Base-by-base conservation (phyloP, 2,113 vertebrate species). In the Osmerus eperlanus region DNA sequence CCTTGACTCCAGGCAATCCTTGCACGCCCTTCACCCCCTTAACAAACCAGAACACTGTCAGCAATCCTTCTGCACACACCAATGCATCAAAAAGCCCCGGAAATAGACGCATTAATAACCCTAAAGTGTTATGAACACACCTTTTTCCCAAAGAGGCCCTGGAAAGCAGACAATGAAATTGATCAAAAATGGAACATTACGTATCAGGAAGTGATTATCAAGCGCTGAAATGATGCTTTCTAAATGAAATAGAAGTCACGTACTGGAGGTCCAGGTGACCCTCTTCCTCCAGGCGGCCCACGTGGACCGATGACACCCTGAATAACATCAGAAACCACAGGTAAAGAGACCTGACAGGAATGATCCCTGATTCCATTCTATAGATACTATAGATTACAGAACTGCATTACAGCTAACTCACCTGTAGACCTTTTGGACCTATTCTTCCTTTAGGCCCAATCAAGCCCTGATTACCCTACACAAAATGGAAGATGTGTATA, bases 101-200 rank as follows among this genome's bases (percentile, higher is more conserved):
- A 14, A 63, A 63, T 29, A 29, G 7, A 18, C 61, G 16, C 25
- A 16, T 16, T 21, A 9, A 64, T 32, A 64, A 53, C 67, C 54
- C 47, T 60, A 52, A 23, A 47, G 41, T 12, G 61, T 12, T 63
- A 18, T 13, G 32, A 25, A 53, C 80, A 81, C 67, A 92, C 92
- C 88, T 89, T 91, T 54, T 71, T 77, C 80, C 92, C 91, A 72
- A 53, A 21, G 7, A 76, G 71, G n/a, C 92, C 90, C 92, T 93
- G 83, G 12, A 71, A 68, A 69, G 74, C 36, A 82, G 1, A 84
- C 47, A 75, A 6, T 69, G 67, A n/a, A 13, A 71, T 25, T 13
- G 18, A 18, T 53, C 3, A 58, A 36, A 51, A 47, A 52, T n/a
- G 21, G 14, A 12, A 51, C n/a, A 47, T 47, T 47, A 2, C 16